Percentiles rank a stretch among this genome's conserved stretches.
Conservation (phyloP, 2,888 invertebrate genomes). For the Drosophila affinis region DNA sequence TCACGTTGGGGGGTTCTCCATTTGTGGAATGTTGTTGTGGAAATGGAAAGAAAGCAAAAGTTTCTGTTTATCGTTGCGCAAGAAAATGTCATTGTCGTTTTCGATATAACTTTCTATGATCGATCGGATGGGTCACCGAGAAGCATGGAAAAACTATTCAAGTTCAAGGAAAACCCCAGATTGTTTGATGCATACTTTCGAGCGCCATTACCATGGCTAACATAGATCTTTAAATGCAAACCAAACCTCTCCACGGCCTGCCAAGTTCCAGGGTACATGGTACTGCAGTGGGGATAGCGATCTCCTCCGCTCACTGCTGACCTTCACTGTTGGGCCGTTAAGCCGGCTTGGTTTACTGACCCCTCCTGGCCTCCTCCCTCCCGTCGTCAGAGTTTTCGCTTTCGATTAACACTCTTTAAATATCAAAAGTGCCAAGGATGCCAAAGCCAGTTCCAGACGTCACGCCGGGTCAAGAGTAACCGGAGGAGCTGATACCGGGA, state of each 20-base stretch:
- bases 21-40: conserved; percentile 15
- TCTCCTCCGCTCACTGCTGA: conserved; percentile 16
- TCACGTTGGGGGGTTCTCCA: conserved; percentile 38
- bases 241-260: neutral
- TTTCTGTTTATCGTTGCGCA: conserved; percentile 23
- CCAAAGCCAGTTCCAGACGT: conserved; percentile 1
- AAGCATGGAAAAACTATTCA: neutral
- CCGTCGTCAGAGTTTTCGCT: conserved; percentile 18
- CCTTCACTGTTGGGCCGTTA: conserved; percentile 19
- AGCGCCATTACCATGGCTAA: neutral
- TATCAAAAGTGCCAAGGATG: conserved; percentile 38
- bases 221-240: neutral
- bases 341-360: conserved; percentile 11
- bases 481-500: neutral
- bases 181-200: neutral
- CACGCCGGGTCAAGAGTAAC: neutral
- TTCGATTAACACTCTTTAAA: conserved; percentile 35
- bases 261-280: neutral
- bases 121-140: too few species aligned
- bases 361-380: neutral
- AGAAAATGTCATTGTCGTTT: conserved; percentile 22
- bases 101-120: conserved; percentile 29
- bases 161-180: neutral
- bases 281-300: neutral
- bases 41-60: conserved; percentile 33